phyloP scores from a whole-genome alignment of 2,888 invertebrate species.

The Trimorus sp. region DNA sequence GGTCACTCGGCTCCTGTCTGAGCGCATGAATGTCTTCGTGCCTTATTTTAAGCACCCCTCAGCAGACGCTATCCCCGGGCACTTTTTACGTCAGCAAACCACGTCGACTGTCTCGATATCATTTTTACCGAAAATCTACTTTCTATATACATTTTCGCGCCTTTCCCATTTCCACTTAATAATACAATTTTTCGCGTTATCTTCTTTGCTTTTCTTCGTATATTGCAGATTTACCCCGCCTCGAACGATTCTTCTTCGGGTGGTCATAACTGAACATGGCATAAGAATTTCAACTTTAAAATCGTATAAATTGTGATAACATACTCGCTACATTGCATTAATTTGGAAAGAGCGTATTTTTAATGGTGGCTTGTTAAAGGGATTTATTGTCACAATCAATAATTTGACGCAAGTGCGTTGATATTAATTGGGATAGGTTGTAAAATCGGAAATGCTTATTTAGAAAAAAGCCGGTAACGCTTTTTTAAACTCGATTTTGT shows the following conservation, averaged over 20 bases:
- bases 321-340: background rate
- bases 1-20: slow-evolving; percentile 78
- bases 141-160: slow-evolving; percentile 59
- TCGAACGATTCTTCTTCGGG: slow-evolving; percentile 17
- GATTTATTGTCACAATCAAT: too few relatives aligned
- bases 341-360: background rate
- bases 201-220: slow-evolving; percentile 61
- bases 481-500: slow-evolving; percentile 77
- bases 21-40: slow-evolving; percentile 67
- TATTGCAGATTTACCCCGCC: slow-evolving; percentile 53
- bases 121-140: slow-evolving; percentile 59
- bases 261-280: slow-evolving; percentile 37
- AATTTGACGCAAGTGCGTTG: background rate
- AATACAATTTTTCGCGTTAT: slow-evolving; percentile 67
- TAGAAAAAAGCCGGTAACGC: slow-evolving; percentile 59
- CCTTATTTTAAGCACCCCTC: slow-evolving; percentile 61
- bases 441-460: slow-evolving; percentile 54
- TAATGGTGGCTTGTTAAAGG: background rate
- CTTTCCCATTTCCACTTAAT: slow-evolving; percentile 75
- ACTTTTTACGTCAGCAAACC: slow-evolving; percentile 66
- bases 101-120: slow-evolving; percentile 62
- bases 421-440: slow-evolving; percentile 29
- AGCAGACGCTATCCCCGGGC: slow-evolving; percentile 61
- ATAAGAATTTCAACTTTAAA: slow-evolving; percentile 17
- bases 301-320: background rate